These are phyloP conservation scores for Drosophila picticornis DNA, from an alignment of 2,888 invertebrate species.

Conservation along the genomic window DNA sequence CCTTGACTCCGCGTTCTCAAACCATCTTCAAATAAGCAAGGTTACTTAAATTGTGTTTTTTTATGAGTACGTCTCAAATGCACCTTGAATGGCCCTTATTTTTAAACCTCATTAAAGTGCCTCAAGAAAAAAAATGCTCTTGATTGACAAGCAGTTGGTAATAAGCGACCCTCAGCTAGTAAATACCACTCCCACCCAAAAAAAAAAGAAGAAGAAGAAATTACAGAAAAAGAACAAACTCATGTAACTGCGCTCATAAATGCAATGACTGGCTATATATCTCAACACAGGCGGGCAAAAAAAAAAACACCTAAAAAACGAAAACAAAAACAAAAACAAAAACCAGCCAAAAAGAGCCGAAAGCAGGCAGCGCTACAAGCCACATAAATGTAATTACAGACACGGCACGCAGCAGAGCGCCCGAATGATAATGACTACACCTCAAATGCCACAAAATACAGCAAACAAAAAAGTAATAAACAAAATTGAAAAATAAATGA, in stretches of 20 bases:
- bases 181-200: constrained; percentile 16
- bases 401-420: constrained; percentile 49
- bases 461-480: constrained; percentile 35
- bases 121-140: constrained; percentile 28
- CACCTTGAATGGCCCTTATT: neutral
- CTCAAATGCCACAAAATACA: constrained; percentile 55
- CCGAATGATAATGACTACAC: constrained; percentile 70
- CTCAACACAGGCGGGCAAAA: constrained; percentile 35
- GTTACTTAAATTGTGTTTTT: neutral
- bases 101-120: constrained; percentile 28
- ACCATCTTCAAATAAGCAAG: neutral
- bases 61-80: constrained; percentile 9
- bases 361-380: constrained; percentile 33
- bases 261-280: constrained; percentile 65
- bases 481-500: constrained; percentile 46
- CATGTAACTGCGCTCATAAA: constrained; percentile 58
- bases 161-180: constrained; percentile 32
- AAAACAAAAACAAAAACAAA: neutral
- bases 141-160: constrained; percentile 59
- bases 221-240: constrained; percentile 15
- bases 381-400: constrained; percentile 70
- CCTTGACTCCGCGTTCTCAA: neutral
- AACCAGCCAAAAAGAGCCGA: constrained; percentile 24
- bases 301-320: neutral
- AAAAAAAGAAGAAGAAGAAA: neutral